phyloP scores from a whole-genome alignment of 2,113 vertebrate genomes.

The Hyla sarda region DNA sequence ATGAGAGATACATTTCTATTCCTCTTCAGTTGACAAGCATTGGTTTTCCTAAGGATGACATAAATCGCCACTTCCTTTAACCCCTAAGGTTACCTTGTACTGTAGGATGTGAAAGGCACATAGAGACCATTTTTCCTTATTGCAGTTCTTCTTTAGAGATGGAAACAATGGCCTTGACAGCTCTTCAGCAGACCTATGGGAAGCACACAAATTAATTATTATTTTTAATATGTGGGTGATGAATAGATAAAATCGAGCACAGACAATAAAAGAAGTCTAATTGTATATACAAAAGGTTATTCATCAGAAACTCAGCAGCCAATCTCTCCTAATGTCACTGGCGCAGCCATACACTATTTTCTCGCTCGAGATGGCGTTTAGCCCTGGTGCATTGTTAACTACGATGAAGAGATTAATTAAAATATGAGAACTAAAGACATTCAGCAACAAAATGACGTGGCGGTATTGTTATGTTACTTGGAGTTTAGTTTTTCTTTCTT shows the following conservation, averaged over 20 bases:
- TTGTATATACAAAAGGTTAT: constrained; percentile 38
- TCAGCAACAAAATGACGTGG: not conserved
- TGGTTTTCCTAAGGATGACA: not conserved
- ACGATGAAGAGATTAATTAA: not conserved
- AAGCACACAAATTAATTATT: constrained; percentile 4
- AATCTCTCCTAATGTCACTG: not conserved
- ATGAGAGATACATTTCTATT: constrained; percentile 29
- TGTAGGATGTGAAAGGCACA: not conserved
- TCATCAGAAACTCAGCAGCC: not conserved
- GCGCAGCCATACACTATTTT: not conserved
- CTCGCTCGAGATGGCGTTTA: not conserved
- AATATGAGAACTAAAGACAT: not conserved
- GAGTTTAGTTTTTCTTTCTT: not conserved
- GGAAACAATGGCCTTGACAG: not conserved
- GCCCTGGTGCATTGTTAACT: not conserved
- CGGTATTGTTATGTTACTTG: not conserved
- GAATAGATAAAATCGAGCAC: constrained; percentile 40
- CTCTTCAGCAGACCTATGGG: not conserved
- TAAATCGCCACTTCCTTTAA: constrained; percentile 9
- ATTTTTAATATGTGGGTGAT: constrained; percentile 31
- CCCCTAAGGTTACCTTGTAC: not conserved
- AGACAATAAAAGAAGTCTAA: constrained; percentile 26
- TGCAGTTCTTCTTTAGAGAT: not conserved
- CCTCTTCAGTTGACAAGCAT: constrained; percentile 1
- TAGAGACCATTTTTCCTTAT: not conserved